Conservation (phyloP, 2,888 invertebrate species). For the Labia minor region DNA sequence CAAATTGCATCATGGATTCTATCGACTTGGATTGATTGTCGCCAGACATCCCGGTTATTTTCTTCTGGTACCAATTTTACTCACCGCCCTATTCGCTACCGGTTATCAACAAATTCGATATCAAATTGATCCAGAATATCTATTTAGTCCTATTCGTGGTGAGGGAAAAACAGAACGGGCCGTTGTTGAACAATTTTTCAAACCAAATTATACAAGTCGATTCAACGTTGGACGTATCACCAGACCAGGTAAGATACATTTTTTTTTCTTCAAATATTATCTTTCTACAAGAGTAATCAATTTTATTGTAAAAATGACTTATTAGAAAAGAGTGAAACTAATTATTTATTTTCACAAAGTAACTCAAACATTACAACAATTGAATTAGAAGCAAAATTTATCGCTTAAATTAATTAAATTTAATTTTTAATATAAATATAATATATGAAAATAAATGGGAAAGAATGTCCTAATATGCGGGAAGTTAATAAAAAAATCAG, state of each 20-base stretch:
- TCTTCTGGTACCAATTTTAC: constrained; percentile 71
- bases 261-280: too few species aligned
- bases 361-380: too few species aligned
- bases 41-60: constrained; percentile 80
- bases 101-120: constrained; percentile 78
- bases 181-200: constrained; percentile 72
- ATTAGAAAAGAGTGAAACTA: background rate
- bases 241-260: constrained; percentile 55
- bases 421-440: too few species aligned
- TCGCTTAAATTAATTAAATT: too few species aligned
- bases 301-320: background rate
- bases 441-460: too few species aligned
- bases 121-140: constrained; percentile 87
- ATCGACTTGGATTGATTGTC: constrained; percentile 66
- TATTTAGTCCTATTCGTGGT: constrained; percentile 81
- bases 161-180: constrained; percentile 71
- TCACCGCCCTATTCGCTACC: constrained; percentile 71
- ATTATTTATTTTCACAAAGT: too few species aligned
- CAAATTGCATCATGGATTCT: constrained; percentile 66
- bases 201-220: constrained; percentile 74
- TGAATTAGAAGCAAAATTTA: too few species aligned
- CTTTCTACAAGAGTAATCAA: background rate
- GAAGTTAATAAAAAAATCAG: too few species aligned
- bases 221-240: constrained; percentile 83
- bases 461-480: too few species aligned